A percentile compares a stretch with the other conserved stretches of the same genome.
Conservation (phyloP, 2,888 invertebrate species). For the Macaria notata region DNA sequence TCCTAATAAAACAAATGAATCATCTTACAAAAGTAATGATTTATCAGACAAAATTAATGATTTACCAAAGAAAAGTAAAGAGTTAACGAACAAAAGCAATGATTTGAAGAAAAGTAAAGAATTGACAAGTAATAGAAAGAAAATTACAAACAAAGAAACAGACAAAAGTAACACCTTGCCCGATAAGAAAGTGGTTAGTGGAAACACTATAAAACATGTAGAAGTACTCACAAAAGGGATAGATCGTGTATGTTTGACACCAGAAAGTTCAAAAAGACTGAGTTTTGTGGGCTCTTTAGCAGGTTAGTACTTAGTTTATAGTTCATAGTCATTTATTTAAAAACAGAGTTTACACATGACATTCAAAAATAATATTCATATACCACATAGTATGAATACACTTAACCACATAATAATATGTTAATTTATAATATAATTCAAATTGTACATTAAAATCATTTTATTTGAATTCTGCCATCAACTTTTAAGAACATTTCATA, state of each 20-base stretch:
- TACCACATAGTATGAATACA: too few relatives aligned
- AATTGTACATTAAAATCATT: too few relatives aligned
- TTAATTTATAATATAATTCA: too few relatives aligned
- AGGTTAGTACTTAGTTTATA: slow-evolving; percentile 48
- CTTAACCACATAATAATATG: too few relatives aligned
- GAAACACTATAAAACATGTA: slow-evolving; percentile 26
- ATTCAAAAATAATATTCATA: too few relatives aligned
- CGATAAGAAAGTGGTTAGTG: not conserved
- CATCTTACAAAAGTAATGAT: not conserved
- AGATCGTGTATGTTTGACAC: slow-evolving; percentile 46
- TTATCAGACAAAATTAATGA: not conserved
- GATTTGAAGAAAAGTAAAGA: not conserved
- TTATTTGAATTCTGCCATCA: too few relatives aligned
- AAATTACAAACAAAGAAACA: not conserved
- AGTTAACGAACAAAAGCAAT: not conserved
- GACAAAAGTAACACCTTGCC: not conserved
- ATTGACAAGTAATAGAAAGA: not conserved
- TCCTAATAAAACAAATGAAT: not conserved
- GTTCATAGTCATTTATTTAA: not conserved
- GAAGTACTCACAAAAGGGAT: slow-evolving; percentile 52
- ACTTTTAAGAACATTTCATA: too few relatives aligned
- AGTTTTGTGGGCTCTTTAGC: slow-evolving; percentile 82
- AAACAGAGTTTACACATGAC: too few relatives aligned
- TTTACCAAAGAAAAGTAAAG: not conserved
- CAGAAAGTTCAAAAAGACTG: slow-evolving; percentile 49